Conservation (phyloP, 2,888 invertebrate species). For the Heliconius ismenius region DNA sequence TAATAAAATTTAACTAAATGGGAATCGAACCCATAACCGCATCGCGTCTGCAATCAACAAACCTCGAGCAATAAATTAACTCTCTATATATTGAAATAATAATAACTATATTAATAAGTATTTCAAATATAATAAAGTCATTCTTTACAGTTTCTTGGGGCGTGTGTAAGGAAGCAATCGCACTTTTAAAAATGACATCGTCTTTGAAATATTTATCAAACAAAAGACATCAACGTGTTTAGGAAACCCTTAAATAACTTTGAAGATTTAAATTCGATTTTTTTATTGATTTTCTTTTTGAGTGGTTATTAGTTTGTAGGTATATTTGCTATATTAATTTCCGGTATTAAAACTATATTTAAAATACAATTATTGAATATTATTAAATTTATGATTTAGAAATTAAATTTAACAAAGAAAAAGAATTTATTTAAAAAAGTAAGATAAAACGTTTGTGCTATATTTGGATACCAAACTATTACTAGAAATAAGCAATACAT, state of each 20-base stretch:
- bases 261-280: not conserved
- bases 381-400: not conserved
- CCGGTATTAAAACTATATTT: not conserved
- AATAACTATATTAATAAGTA: not conserved
- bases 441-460: no score
- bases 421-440: no score
- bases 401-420: no score
- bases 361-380: not conserved
- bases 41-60: no score
- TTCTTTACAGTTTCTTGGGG: not conserved
- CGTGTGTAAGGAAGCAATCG: not conserved
- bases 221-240: conserved; percentile 64
- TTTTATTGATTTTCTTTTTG: not conserved
- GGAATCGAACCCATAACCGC: no score
- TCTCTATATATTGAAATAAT: not conserved
- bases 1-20: no score
- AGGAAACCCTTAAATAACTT: conserved; percentile 36
- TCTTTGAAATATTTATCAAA: conserved; percentile 49
- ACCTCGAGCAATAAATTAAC: no score
- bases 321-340: not conserved
- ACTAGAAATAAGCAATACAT: no score
- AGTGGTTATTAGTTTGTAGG: not conserved
- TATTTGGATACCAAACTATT: no score
- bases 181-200: conserved; percentile 17
- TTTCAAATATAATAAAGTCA: not conserved